These are phyloP conservation scores for Sinopyrophorus schimmeli DNA, from an alignment of 2,888 invertebrate genomes.

Conservation along the genomic window DNA sequence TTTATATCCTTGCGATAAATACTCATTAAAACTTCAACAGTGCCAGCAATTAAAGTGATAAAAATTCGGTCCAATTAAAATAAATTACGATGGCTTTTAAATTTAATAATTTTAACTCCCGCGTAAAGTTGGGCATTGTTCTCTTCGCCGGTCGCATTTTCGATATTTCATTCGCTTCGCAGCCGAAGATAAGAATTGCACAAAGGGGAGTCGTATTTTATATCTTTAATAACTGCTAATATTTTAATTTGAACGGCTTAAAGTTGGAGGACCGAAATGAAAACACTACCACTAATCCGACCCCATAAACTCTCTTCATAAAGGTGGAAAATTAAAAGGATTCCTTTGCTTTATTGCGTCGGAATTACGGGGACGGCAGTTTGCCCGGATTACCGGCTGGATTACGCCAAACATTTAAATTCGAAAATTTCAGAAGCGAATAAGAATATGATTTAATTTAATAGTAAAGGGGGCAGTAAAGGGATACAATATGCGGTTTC, in stretches of 20 bases:
- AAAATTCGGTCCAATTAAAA: constrained; percentile 12
- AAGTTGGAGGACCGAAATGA: too few species aligned
- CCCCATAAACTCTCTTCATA: constrained; percentile 26
- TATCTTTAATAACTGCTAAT: constrained; percentile 6
- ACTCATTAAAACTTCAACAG: constrained; percentile 8
- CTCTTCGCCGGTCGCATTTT: constrained; percentile 11
- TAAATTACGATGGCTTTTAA: too few species aligned
- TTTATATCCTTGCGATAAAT: background rate
- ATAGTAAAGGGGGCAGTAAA: too few species aligned
- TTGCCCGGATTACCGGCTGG: too few species aligned
- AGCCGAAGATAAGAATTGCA: constrained; percentile 12
- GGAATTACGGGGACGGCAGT: too few species aligned
- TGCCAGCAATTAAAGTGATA: background rate
- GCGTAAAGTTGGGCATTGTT: too few species aligned
- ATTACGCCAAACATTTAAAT: too few species aligned
- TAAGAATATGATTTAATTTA: too few species aligned
- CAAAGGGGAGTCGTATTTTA: constrained; percentile 5
- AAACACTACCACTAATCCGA: constrained; percentile 20
- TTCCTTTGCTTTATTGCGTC: constrained; percentile 19
- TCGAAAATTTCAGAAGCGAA: too few species aligned
- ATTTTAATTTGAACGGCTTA: constrained; percentile 11
- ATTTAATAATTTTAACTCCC: too few species aligned
- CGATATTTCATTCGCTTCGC: constrained; percentile 13
- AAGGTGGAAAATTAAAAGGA: constrained; percentile 28
- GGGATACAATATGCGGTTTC: too few species aligned